These are phyloP conservation scores for Sesamia inferens DNA, from an alignment of 2,888 invertebrate genomes.

Conservation along the genomic window DNA sequence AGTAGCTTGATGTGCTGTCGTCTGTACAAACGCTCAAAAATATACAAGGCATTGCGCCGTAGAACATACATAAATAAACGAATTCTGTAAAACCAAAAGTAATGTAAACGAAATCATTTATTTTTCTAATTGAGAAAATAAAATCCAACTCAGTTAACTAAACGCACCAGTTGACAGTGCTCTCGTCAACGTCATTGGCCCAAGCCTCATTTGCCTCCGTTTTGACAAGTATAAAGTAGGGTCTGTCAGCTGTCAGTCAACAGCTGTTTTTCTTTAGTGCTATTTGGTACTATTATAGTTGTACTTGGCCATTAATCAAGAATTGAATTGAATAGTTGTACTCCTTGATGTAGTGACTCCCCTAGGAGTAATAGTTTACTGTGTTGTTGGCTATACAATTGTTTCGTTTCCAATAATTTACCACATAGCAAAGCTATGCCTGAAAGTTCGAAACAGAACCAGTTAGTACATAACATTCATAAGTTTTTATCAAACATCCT, in stretches of 20 bases:
- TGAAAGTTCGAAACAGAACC: constrained; percentile 77
- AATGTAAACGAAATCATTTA: no score
- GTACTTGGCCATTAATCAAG: no score
- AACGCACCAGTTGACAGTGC: background rate
- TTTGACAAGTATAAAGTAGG: background rate
- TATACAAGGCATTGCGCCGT: background rate
- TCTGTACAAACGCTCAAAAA: background rate
- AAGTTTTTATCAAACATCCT: background rate
- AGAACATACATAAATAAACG: background rate
- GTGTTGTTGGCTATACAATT: constrained; percentile 9
- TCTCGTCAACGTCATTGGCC: background rate
- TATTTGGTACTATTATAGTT: no score
- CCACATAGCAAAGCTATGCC: constrained; percentile 70
- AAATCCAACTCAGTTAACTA: background rate
- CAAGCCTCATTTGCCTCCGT: no score
- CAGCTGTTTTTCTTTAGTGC: background rate
- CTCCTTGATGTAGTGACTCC: no score
- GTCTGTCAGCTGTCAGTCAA: background rate
- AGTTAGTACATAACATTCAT: constrained; percentile 68
- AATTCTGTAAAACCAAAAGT: background rate
- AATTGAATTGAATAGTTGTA: no score
- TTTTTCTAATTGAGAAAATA: background rate
- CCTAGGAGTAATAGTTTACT: background rate
- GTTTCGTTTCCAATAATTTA: background rate
- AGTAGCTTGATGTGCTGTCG: no score